Percentiles rank a stretch among this genome's conserved stretches.
phyloP scores from a whole-genome alignment of 2,797 vertebrate genomes.

The Sus cebifrons region DNA sequence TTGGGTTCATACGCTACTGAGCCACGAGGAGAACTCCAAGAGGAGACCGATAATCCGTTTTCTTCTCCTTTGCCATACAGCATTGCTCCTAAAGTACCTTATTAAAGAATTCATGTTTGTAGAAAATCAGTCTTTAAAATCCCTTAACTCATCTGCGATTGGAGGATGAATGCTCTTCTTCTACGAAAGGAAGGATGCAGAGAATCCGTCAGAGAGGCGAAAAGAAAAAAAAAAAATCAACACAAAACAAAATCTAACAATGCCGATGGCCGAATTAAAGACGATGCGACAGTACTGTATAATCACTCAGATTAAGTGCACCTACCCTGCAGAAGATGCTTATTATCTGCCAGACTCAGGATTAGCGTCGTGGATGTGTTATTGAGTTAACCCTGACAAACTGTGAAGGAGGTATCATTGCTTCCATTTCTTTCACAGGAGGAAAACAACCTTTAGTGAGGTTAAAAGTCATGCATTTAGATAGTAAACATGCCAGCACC shows the following conservation, averaged over 20 bases:
- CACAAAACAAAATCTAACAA: not conserved
- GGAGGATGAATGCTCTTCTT: rapidly evolving
- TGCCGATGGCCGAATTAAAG: not conserved
- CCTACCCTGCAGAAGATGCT: not conserved
- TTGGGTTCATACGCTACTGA: too few relatives aligned
- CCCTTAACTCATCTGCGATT: not conserved
- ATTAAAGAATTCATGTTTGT: not conserved
- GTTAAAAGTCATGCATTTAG: not conserved
- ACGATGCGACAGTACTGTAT: not conserved
- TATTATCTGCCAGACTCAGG: not conserved
- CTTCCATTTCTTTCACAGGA: not conserved
- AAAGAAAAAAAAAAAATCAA: not conserved
- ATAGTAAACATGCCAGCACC: not conserved
- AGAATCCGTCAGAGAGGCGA: not conserved
- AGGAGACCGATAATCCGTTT: not conserved
- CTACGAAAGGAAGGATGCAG: not conserved
- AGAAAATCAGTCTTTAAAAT: not conserved
- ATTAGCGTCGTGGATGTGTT: not conserved
- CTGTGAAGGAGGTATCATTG: not conserved
- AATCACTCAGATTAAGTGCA: not conserved
- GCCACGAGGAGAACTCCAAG: not conserved
- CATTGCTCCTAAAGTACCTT: not conserved
- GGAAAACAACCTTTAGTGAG: not conserved
- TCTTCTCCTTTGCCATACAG: not conserved
- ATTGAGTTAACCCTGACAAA: not conserved